Percentiles rank a stretch among this genome's conserved stretches.
These are phyloP conservation scores for Typhlomys cinereus DNA, from an alignment of 2,113 vertebrate genomes.

Conservation along the genomic window DNA sequence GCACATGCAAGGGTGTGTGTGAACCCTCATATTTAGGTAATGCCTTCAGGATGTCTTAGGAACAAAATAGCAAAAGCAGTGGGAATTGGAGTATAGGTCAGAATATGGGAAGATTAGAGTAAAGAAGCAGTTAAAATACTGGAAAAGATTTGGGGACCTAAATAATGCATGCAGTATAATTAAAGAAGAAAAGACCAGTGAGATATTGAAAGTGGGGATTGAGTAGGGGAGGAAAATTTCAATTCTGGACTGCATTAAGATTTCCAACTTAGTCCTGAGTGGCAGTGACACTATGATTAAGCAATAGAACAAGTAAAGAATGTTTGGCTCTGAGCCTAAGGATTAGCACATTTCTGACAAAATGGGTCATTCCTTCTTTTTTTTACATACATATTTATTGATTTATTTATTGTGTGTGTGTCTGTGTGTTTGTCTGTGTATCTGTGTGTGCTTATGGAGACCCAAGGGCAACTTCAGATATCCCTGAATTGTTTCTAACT, in stretches of 20 bases:
- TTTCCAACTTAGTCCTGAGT: slow-evolving; percentile 33
- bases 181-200: neutral
- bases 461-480: too few species aligned
- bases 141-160: slow-evolving; percentile 10
- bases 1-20: too few species aligned
- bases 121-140: neutral
- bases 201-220: neutral
- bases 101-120: slow-evolving; percentile 40
- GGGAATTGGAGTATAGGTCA: neutral
- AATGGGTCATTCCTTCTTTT: neutral
- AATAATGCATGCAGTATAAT: neutral
- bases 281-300: neutral
- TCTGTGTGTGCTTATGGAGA: too few species aligned
- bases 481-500: too few species aligned
- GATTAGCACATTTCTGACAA: neutral
- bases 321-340: slow-evolving; percentile 6
- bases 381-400: too few species aligned
- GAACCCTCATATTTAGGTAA: slow-evolving; percentile 12
- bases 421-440: too few species aligned
- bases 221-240: neutral
- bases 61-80: slow-evolving; percentile 13
- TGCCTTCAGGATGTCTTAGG: neutral
- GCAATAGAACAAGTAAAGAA: neutral
- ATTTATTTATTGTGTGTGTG: too few species aligned
- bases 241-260: neutral